Base-by-base conservation (phyloP, 2,888 invertebrate genomes). In the Linyphia triangularis region DNA sequence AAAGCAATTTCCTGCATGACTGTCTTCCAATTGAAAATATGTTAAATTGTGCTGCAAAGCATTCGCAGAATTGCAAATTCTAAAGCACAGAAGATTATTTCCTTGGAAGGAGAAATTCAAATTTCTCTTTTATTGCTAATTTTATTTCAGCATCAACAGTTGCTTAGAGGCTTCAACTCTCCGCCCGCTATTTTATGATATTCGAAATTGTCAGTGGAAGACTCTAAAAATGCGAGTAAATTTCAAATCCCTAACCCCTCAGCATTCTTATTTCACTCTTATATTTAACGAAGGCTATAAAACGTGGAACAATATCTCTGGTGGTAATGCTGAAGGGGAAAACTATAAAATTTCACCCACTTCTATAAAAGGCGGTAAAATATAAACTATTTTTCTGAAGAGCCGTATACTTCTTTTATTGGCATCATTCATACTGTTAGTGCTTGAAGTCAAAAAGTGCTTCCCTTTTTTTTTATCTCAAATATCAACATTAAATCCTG, bases 91-190 rank as follows among this genome's bases (percentile, higher is more conserved):
- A 70, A 70, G 43, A 16, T 10, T 43, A 70, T 43, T 24, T 43
- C 43, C 13, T 16, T 40, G 37, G 33, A 37, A 2, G 28, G 40
- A 24, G n/a, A 77, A 63, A 77, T 77, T 77, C 63, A 63, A 77
- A 77, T 77, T 77, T 63, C 59, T 3, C 19, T 40, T 63, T 77
- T 77, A 63, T 77, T 61, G 61, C 63, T 61, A 13, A n/a, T 43
- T 79, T 79, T 79, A 79, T 51, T 67, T 63, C 22, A 40, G 28
- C 67, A 79, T 65, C 65, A 67, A 79, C 78, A 79, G 78, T 79
- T 79, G 78, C 78, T 65, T 65, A 30, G 43, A 0, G 13, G 26
- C 67, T 16, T 13, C 19, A 13, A 26, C 43, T 51, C 43, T 37
- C 51, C 9, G 28, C 24, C 24, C 19, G 10, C n/a, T 26, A 16